Evolutionary conservation across 1,140 invertebrate species (phyloP), one percentile per base, ranked within the genome.

Genomic region (Apis mellifera): DNA sequence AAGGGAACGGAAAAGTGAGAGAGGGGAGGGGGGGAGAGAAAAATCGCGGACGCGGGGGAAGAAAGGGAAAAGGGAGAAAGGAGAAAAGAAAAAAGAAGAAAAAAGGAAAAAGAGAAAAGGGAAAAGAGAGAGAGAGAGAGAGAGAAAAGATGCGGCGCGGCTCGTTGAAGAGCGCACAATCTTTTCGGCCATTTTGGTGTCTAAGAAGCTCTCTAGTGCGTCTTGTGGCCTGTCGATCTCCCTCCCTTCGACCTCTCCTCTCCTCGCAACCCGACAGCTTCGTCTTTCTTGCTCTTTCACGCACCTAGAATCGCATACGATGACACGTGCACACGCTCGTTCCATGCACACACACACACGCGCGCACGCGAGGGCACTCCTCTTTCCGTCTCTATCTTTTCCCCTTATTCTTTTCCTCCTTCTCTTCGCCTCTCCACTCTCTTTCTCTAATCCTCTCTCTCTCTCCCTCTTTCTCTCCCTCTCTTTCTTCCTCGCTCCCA

Each of bases 121-220:
- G 59, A n/a, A 12, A 60, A 12, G 17, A 1, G 15, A 57, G n/a
- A n/a, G n/a, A 19, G 7, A 17, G 15, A 8, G n/a, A 8, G n/a
- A 19, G 17, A 12, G 82, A 83, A 78, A 68, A 64, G 69, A 62
- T n/a, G 88, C 87, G 90, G 68, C 85, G 85, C 76, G 62, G 77
- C 82, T 62, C 50, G 72, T 68, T n/a, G 5, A 72, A 64, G 72
- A 78, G 70, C 81, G 80, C 73, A 55, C 82, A 59, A 76, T 86
- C 88, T 89, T 90, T 90, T 90, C 89, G 88, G 89, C 89, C 89
- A 90, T 90, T 90, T 90, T 90, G 85, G 85, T 85, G 82, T 89
- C 89, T 89, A 87, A 90, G 86, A 90, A 85, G 80, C 82, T 82
- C 84, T 83, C 78, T 85, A 84, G 78, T 79, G 64, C 81, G 77